Evolutionary conservation across 2,888 invertebrate genomes (phyloP), one percentile per base, ranked within the genome.

Genomic region (Podabrus alpinus): DNA sequence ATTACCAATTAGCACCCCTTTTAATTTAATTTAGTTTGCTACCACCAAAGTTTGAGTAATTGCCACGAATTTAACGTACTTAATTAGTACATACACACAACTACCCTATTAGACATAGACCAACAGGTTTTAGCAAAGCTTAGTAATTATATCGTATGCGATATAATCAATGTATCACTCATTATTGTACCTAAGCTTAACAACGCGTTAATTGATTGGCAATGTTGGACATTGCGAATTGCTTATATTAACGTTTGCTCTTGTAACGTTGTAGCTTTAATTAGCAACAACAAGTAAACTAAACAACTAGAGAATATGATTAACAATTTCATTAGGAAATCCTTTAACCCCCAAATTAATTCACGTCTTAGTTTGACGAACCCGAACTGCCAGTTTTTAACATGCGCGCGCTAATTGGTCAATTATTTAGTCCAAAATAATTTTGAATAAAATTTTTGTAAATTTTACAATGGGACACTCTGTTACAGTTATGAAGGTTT

Each of bases 131-230:
- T 45, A 64, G 72, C 66, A 66, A 75, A 75, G 72, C 45, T 72
- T 69, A 69, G 70, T 77, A 75, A 77, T 77, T 77, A 77, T 77
- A 73, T 67, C 72, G 73, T 77, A 59, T 71, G 68, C 71, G 67
- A 69, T 66, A 66, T 68, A 62, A 70, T 72, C 61, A 61, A 68
- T 68, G 59, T 76, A 70, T 77, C 73, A 75, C 75, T 77, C 75
- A 74, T 69, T 73, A 70, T 74, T 45, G 62, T 64, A 62, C 62
- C 62, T 59, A 73, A 74, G 74, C 68, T 71, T 74, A 74, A 76
- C 71, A 66, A 69, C 74, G 73, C 73, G 73, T 74, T 76, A 76
- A 76, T 76, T 76, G 74, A 71, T 71, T 69, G 59, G 16, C 68
- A 71, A 74, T 71, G 71, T 61, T 60, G 45, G 71, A 73, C 68